Conservation (phyloP, 2,888 invertebrate species). For the Didymodactylos carnosus region DNA sequence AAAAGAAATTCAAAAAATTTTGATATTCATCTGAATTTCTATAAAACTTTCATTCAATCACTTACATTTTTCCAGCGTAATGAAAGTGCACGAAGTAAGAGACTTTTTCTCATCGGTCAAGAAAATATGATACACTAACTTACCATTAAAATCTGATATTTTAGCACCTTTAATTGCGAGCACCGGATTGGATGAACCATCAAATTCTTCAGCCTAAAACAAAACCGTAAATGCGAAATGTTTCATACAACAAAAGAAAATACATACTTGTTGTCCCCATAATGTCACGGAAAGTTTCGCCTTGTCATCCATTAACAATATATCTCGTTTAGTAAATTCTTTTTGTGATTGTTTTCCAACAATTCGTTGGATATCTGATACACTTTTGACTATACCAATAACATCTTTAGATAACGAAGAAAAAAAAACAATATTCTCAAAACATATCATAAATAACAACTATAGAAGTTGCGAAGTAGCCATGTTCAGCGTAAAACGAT, state of each 20-base stretch:
- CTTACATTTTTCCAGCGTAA: too few species aligned
- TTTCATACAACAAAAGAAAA: constrained; percentile 13
- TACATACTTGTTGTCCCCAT: constrained; percentile 52
- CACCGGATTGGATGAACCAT: constrained; percentile 50
- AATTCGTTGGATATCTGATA: constrained; percentile 51
- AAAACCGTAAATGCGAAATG: not conserved
- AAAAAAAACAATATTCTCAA: too few species aligned
- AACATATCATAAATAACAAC: too few species aligned
- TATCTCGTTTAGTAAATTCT: constrained; percentile 68
- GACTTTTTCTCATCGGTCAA: too few species aligned
- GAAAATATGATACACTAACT: too few species aligned
- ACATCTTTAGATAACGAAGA: constrained; percentile 62
- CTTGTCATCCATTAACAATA: constrained; percentile 63
- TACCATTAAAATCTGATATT: constrained; percentile 56
- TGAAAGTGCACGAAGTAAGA: too few species aligned
- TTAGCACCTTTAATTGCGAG: constrained; percentile 63
- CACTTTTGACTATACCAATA: constrained; percentile 61
- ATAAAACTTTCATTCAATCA: too few species aligned
- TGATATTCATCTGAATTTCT: too few species aligned
- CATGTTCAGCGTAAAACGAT: too few species aligned
- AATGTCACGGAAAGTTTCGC: constrained; percentile 56
- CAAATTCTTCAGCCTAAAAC: constrained; percentile 57
- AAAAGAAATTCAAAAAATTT: too few species aligned
- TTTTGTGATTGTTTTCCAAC: constrained; percentile 53
- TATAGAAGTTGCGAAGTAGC: too few species aligned